phyloP scores from a whole-genome alignment of 2,888 invertebrate genomes.

The Perizoma affinitatum region DNA sequence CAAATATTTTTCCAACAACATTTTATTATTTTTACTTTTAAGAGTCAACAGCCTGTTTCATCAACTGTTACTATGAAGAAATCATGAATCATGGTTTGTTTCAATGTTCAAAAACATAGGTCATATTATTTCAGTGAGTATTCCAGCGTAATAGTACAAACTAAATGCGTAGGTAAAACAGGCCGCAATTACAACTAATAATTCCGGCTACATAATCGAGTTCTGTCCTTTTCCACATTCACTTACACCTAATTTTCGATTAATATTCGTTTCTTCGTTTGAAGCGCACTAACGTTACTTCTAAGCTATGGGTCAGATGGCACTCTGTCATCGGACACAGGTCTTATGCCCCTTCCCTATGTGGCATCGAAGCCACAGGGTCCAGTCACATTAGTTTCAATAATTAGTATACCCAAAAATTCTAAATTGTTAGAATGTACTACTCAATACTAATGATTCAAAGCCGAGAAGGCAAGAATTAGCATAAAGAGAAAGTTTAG shows the following conservation, averaged over 20 bases:
- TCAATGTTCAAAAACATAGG: constrained; percentile 1
- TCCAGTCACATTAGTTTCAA: constrained; percentile 32
- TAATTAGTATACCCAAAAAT: constrained; percentile 29
- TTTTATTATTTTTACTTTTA: constrained; percentile 32
- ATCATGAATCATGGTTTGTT: constrained; percentile 4
- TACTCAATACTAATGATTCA: constrained; percentile 30
- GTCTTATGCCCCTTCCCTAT: constrained; percentile 49
- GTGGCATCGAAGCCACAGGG: constrained; percentile 20
- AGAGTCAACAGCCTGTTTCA: constrained; percentile 5
- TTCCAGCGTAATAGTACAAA: constrained; percentile 3
- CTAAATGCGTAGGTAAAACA: constrained; percentile 6
- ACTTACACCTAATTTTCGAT: constrained; percentile 76
- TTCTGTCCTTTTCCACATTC: constrained; percentile 58
- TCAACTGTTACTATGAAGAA: not conserved
- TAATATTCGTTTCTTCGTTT: constrained; percentile 79
- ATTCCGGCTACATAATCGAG: constrained; percentile 27
- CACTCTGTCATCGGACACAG: constrained; percentile 73
- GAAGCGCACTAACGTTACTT: constrained; percentile 75
- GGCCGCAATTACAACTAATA: constrained; percentile 19
- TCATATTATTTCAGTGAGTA: not conserved
- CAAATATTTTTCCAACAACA: constrained; percentile 62
- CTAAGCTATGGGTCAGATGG: constrained; percentile 81
- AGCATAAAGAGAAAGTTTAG: constrained; percentile 35
- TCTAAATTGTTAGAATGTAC: constrained; percentile 35
- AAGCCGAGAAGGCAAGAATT: constrained; percentile 41